Conservation (phyloP, 2,113 vertebrate species). For the Macheiramphus alcinus region DNA sequence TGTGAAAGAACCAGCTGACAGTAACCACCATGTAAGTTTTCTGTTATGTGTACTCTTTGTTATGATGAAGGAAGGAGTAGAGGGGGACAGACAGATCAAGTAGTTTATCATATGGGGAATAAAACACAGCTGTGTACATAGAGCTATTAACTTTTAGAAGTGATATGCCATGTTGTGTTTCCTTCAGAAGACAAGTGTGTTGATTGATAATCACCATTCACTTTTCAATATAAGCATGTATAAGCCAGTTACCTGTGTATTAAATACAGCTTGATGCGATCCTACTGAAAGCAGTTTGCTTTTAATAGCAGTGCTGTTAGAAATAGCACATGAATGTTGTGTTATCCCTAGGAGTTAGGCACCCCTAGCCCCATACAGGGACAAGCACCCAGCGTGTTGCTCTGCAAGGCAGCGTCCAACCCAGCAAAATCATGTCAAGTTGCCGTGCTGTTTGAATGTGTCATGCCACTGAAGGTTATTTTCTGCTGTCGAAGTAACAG, state of each 20-base stretch:
- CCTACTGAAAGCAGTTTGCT: background rate
- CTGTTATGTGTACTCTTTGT: background rate
- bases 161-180: too few species aligned
- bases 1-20: constrained; percentile 84
- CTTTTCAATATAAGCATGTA: background rate
- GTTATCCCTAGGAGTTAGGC: background rate
- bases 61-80: background rate
- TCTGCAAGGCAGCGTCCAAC: background rate
- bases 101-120: background rate
- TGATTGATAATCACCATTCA: background rate
- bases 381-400: background rate
- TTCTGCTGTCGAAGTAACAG: background rate
- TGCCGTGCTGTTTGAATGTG: background rate
- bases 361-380: background rate
- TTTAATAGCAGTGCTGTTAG: background rate
- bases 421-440: background rate
- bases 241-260: background rate
- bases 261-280: background rate
- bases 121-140: background rate
- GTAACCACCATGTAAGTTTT: constrained; percentile 77
- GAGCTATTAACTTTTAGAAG: background rate
- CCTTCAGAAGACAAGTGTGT: too few species aligned
- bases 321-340: background rate
- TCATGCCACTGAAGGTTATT: background rate
- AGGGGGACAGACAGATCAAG: background rate